Evolutionary conservation across 2,113 vertebrate species (phyloP).

Genomic region (Scophthalmus maximus): DNA sequence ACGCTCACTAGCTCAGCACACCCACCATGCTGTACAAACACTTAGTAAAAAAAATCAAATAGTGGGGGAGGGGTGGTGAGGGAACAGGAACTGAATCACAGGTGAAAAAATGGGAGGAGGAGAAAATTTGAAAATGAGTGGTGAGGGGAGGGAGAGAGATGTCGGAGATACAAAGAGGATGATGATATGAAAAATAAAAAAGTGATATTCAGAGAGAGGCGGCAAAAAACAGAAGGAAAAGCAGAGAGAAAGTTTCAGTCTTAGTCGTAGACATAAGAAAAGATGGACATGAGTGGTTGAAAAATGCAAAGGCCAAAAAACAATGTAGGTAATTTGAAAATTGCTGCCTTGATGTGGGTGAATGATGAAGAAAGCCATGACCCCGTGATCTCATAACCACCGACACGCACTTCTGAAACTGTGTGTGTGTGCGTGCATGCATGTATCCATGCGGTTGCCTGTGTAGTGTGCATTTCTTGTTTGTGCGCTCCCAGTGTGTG

Average conservation of each 20-base stretch:
- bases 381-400: constrained; percentile 50
- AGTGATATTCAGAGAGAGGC: neutral
- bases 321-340: constrained; percentile 18
- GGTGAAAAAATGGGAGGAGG: too few relatives aligned
- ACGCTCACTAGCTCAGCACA: constrained; percentile 59
- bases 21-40: constrained; percentile 64
- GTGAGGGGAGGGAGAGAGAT: constrained; percentile 28
- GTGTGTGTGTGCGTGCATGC: constrained; percentile 47
- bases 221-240: neutral
- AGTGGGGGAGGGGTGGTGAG: neutral
- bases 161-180: constrained; percentile 9
- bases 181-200: constrained; percentile 4
- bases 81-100: constrained; percentile 32
- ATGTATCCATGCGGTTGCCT: constrained; percentile 11
- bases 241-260: too few relatives aligned
- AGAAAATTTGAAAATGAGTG: neutral
- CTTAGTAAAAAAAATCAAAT: constrained; percentile 37
- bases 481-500: neutral
- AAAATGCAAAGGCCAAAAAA: constrained; percentile 11
- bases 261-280: neutral
- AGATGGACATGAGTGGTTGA: neutral
- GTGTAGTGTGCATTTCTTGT: constrained; percentile 5
- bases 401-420: constrained; percentile 34
- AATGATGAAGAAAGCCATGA: constrained; percentile 62
- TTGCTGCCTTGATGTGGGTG: constrained; percentile 48